These are phyloP conservation scores for Pseudococcus viburni DNA, from an alignment of 2,888 invertebrate species.

Conservation along the genomic window DNA sequence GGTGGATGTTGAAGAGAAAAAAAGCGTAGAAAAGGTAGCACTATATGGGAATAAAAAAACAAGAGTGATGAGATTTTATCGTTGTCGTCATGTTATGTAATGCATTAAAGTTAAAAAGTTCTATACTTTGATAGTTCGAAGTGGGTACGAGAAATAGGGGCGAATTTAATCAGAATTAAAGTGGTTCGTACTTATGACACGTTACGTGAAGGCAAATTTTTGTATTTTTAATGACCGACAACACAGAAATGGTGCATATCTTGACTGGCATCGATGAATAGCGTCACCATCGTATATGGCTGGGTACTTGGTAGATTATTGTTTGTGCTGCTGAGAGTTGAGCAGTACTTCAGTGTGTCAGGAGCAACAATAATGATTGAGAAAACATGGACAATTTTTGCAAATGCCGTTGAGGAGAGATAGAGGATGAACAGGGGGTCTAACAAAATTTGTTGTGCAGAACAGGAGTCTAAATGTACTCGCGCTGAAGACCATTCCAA, in stretches of 20 bases:
- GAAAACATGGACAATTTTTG: too few species aligned
- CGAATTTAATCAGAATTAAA: constrained; percentile 31
- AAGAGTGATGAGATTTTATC: constrained; percentile 38
- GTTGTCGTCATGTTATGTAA: not conserved
- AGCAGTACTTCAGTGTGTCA: not conserved
- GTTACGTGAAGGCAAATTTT: not conserved
- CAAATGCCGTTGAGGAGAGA: too few species aligned
- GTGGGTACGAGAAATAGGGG: not conserved
- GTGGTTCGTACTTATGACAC: constrained; percentile 18
- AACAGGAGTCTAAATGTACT: too few species aligned
- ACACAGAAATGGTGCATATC: not conserved
- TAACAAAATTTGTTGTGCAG: too few species aligned
- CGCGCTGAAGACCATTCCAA: too few species aligned
- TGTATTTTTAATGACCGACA: constrained; percentile 22
- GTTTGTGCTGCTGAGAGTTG: not conserved
- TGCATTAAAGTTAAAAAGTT: not conserved
- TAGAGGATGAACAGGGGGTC: too few species aligned
- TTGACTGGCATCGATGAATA: not conserved
- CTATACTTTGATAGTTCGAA: not conserved
- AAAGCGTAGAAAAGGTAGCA: not conserved
- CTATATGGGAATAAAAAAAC: constrained; percentile 31
- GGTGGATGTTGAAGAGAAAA: not conserved
- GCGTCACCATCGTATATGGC: not conserved
- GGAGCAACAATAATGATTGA: too few species aligned
- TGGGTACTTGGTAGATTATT: not conserved